These are phyloP conservation scores for Melanostigma gelatinosum DNA, from an alignment of 2,113 vertebrate species.

Conservation along the genomic window DNA sequence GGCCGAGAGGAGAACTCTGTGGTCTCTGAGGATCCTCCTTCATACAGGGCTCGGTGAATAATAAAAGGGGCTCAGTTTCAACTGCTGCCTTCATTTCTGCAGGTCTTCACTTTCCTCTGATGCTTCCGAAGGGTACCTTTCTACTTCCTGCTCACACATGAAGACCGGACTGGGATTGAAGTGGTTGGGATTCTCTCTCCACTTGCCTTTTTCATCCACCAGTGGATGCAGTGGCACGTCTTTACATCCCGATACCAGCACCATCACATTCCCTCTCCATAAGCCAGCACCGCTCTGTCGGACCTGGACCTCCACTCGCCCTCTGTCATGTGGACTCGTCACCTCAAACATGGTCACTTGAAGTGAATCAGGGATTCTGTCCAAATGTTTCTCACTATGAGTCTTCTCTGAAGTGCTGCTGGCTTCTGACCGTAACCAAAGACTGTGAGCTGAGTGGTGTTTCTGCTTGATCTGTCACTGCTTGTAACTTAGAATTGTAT, in stretches of 20 bases:
- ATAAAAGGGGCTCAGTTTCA: constrained; percentile 29
- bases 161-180: constrained; percentile 24
- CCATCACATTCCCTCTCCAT: constrained; percentile 56
- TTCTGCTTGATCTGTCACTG: constrained; percentile 30
- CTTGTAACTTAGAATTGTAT: constrained; percentile 24
- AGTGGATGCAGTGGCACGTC: constrained; percentile 29
- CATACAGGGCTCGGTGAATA: constrained; percentile 20
- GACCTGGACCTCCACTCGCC: constrained; percentile 21
- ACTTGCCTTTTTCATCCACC: constrained; percentile 14
- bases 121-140: constrained; percentile 49
- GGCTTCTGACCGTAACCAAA: constrained; percentile 67
- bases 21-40: constrained; percentile 19
- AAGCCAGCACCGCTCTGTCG: constrained; percentile 43
- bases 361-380: constrained; percentile 64
- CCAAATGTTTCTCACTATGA: constrained; percentile 28
- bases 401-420: constrained; percentile 50
- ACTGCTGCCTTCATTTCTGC: constrained; percentile 44
- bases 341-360: constrained; percentile 31
- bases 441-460: constrained; percentile 50
- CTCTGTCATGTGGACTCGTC: not conserved
- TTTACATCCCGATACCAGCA: constrained; percentile 57
- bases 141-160: constrained; percentile 27
- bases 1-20: constrained; percentile 6
- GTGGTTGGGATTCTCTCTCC: constrained; percentile 12
- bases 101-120: constrained; percentile 39